Conservation (phyloP, 2,113 vertebrate species). For the Mirza zaza region DNA sequence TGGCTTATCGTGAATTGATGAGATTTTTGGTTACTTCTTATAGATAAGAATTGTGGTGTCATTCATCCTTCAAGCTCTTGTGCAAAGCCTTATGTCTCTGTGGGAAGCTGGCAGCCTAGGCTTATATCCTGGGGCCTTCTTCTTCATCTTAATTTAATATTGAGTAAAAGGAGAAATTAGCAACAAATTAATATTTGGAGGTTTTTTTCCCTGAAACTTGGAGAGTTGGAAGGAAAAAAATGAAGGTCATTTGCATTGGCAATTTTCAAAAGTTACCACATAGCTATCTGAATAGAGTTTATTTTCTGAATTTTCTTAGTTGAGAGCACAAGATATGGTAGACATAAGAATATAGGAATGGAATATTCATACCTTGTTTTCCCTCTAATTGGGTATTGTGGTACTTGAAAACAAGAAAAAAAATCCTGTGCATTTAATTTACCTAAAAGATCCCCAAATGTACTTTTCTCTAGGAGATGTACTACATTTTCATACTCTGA, state of each 20-base stretch:
- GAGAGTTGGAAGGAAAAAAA: background rate
- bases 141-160: background rate
- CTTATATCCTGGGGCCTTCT: background rate
- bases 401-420: constrained; percentile 9
- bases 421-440: background rate
- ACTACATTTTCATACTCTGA: constrained; percentile 1
- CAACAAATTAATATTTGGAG: background rate
- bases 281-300: background rate
- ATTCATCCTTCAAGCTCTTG: background rate
- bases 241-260: background rate
- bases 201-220: background rate
- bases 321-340: background rate
- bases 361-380: background rate
- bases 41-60: background rate
- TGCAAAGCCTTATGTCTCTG: background rate
- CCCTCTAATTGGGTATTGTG: background rate
- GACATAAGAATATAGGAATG: background rate
- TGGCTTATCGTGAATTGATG: background rate
- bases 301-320: background rate
- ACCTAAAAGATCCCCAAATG: constrained; percentile 26
- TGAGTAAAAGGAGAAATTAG: background rate
- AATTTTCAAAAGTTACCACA: background rate
- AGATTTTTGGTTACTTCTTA: background rate
- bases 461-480: constrained; percentile 1
- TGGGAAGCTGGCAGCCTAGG: background rate